These are phyloP conservation scores for Sminthurides aquaticus DNA, from an alignment of 2,888 invertebrate genomes.

Conservation along the genomic window DNA sequence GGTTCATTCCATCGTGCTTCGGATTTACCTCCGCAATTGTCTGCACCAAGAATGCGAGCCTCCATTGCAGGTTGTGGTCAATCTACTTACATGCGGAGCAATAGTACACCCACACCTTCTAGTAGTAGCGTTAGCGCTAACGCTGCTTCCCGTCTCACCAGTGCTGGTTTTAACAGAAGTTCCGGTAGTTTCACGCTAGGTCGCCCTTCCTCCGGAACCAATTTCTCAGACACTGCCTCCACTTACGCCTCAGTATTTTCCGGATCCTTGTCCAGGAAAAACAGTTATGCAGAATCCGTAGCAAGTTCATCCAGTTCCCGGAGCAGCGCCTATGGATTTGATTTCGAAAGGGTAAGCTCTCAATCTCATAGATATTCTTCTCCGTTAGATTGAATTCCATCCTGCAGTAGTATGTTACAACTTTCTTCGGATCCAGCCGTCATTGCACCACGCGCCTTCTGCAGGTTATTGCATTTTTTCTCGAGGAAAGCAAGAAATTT, in stretches of 20 bases:
- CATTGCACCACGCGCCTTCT: too few species aligned
- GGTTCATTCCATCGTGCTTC: constrained; percentile 13
- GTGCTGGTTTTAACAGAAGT: background rate
- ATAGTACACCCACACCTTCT: background rate
- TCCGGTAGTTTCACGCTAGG: too few species aligned
- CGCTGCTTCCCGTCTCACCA: too few species aligned
- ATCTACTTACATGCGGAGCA: background rate
- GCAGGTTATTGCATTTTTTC: too few species aligned
- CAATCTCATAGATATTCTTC: too few species aligned
- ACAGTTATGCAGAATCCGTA: constrained; percentile 13
- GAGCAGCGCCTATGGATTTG: constrained; percentile 19
- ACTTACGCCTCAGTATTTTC: background rate
- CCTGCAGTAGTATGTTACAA: too few species aligned
- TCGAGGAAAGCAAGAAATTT: too few species aligned
- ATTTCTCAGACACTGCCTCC: background rate
- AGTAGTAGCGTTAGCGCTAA: background rate
- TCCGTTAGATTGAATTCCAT: too few species aligned
- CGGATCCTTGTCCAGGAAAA: constrained; percentile 2
- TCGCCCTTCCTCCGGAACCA: too few species aligned
- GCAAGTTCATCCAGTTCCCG: constrained; percentile 9
- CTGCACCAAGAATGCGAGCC: constrained; percentile 13
- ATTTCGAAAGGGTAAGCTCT: constrained; percentile 21
- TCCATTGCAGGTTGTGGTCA: constrained; percentile 17
- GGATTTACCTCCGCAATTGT: background rate
- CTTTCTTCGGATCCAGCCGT: too few species aligned